These are phyloP conservation scores for Gisinianus flammeolus DNA, from an alignment of 2,888 invertebrate species.

Conservation along the genomic window DNA sequence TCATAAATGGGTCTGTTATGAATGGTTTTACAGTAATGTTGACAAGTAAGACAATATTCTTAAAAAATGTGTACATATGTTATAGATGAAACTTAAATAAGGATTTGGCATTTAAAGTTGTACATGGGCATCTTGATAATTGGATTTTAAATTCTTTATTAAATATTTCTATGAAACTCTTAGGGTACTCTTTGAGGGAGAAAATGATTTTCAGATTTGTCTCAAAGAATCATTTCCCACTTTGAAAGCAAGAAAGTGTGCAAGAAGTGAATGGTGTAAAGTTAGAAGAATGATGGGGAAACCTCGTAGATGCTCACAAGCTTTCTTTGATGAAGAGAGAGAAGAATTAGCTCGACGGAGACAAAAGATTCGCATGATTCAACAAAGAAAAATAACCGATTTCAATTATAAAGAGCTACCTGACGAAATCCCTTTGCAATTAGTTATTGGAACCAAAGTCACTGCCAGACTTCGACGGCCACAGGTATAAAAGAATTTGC, in stretches of 20 bases:
- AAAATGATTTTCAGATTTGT: constrained; percentile 95
- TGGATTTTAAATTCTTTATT: background rate
- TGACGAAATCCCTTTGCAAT: constrained; percentile 89
- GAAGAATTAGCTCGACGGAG: constrained; percentile 87
- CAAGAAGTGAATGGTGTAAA: constrained; percentile 93
- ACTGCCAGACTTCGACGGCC: constrained; percentile 88
- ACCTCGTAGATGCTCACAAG: constrained; percentile 86
- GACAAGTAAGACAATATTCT: constrained; percentile 69
- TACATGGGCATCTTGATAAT: too few relatives aligned
- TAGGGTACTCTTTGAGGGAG: constrained; percentile 89
- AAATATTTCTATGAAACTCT: constrained; percentile 8
- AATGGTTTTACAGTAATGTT: constrained; percentile 99
- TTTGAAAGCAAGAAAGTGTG: constrained; percentile 80
- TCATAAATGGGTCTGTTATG: constrained; percentile 98
- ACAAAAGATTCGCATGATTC: constrained; percentile 87
- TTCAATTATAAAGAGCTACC: constrained; percentile 86
- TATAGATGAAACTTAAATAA: constrained; percentile 23
- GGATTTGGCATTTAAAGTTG: too few relatives aligned
- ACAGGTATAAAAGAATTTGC: too few relatives aligned
- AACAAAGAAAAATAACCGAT: constrained; percentile 81
- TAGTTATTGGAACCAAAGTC: constrained; percentile 93
- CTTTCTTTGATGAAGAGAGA: constrained; percentile 95
- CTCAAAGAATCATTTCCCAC: constrained; percentile 93
- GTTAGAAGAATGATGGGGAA: constrained; percentile 96
- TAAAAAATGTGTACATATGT: background rate